phyloP scores from a whole-genome alignment of 2,797 vertebrate species.

The Sphaeramia orbicularis region DNA sequence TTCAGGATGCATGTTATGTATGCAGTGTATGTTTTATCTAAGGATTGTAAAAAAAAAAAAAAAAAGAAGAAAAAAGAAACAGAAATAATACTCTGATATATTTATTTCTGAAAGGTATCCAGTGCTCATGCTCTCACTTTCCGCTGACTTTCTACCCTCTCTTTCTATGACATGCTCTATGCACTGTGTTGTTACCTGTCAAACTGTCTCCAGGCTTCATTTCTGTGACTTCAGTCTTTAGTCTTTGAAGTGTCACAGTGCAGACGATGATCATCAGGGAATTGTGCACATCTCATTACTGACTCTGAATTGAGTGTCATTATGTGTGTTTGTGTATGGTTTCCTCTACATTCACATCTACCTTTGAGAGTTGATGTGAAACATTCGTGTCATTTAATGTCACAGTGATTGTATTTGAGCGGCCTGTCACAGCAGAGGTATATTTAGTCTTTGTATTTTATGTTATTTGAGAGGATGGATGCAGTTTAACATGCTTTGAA shows the following conservation, averaged over 20 bases:
- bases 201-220: constrained; percentile 55
- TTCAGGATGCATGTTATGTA: no score
- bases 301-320: constrained; percentile 38
- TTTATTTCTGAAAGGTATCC: constrained; percentile 31
- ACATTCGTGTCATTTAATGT: constrained; percentile 41
- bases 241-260: constrained; percentile 69
- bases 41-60: constrained; percentile 4
- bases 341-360: constrained; percentile 28
- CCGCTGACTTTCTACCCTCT: neutral
- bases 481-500: no score
- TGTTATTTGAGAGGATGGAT: no score
- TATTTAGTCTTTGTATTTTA: neutral
- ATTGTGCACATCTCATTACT: constrained; percentile 62
- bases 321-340: constrained; percentile 3
- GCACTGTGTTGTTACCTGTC: constrained; percentile 60
- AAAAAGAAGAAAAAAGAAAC: no score
- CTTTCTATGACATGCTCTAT: constrained; percentile 14
- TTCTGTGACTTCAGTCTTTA: constrained; percentile 51
- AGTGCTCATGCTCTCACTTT: constrained; percentile 1
- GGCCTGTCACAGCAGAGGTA: constrained; percentile 36
- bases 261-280: constrained; percentile 71
- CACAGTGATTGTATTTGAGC: constrained; percentile 31
- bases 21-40: neutral
- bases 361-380: constrained; percentile 36
- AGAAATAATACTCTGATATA: constrained; percentile 11